Evolutionary conservation across 92 coral and sea anemone genomes (phyloP).

Genomic region (Epizoanthus stellaris): DNA sequence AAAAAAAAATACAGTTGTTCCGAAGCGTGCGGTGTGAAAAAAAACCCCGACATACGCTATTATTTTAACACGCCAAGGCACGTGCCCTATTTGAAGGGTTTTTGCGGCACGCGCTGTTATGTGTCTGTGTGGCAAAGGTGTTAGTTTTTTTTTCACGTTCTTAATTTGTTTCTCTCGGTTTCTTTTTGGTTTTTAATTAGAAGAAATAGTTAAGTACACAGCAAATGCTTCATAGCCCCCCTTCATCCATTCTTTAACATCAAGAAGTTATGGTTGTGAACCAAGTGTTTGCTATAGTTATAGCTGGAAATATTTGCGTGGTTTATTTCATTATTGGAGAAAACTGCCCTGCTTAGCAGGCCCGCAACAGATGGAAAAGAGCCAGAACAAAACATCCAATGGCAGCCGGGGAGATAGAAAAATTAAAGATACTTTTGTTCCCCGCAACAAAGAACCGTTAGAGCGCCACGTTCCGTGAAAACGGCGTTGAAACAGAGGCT

Average conservation of each 20-base stretch:
- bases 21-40: conserved; percentile 28
- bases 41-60: background rate
- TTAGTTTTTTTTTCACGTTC: background rate
- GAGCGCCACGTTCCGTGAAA: background rate
- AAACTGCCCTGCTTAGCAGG: conserved; percentile 27
- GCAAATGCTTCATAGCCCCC: background rate
- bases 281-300: background rate
- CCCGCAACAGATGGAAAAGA: conserved; percentile 21
- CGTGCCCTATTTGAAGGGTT: conserved; percentile 13
- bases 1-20: background rate
- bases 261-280: background rate
- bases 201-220: background rate
- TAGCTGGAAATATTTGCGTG: background rate
- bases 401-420: background rate
- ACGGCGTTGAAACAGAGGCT: background rate
- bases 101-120: conserved; percentile 23
- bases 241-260: background rate
- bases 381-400: conserved; percentile 1
- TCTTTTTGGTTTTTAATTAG: background rate
- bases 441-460: background rate
- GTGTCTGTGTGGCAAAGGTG: background rate
- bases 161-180: background rate
- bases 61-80: conserved; percentile 7
- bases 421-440: background rate
- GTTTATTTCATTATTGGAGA: background rate